Evolutionary conservation across 1,140 invertebrate genomes (phyloP), one percentile per base, ranked within the genome.

Genomic region (Scaptomyza pallida): DNA sequence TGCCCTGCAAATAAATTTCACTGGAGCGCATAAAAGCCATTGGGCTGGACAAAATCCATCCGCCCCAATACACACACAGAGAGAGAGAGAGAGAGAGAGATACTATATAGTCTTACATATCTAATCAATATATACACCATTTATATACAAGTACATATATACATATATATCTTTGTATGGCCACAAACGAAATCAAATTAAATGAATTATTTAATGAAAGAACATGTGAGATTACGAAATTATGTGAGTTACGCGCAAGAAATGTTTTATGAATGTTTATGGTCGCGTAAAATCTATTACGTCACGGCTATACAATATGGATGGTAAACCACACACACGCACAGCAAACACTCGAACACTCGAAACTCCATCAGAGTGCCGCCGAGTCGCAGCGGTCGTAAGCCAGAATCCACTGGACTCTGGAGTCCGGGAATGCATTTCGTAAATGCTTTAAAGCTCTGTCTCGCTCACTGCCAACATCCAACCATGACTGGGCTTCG

Each of bases 191-290:
- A 85, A 85, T 85, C 81, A 86, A 85, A 85, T 85, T 86, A 86
- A 85, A 85, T 85, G 73, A 86, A 85, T 85, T 85, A 85, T 85
- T 85, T 85, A 85, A 86, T 81, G 81, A 86, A 86, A 77, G 73
- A 74, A 74, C 65, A 74, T 74, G 75, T 62, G 62, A 80, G 81
- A 86, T 80, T 86, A 86, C 81, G 72, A 72, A 75, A 85, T 85
- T 77, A 85, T 85, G 81, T 85, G 81, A 85, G 81, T 77, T 77
- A 85, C 73, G 77, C 64, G 72, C 65, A 60, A 81, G 73, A 77
- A 9, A 85, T 85, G 81, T 85, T 85, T 85, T 85, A 86, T 85
- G 81, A 86, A 85, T 80, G 81, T 86, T 85, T 86, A 85, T 85
- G 81, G 77, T 54, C 69, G 81, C 81, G 73, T 86, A 68, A 85